Conservation (phyloP, 1,140 invertebrate genomes). For the Drosophila prosaltans region DNA sequence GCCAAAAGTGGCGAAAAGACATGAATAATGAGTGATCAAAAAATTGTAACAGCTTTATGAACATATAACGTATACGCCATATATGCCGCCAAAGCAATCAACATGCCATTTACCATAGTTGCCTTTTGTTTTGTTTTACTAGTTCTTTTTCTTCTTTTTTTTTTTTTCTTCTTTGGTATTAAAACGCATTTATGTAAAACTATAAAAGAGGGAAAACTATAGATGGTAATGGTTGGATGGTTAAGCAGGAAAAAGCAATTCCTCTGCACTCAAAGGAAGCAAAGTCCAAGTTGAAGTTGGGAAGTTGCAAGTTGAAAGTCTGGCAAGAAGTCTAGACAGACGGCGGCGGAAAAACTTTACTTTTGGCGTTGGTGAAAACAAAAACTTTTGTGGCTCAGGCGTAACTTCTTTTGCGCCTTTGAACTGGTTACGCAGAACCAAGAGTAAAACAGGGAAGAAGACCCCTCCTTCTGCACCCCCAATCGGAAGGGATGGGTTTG, state of each 20-base stretch:
- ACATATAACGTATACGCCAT: constrained; percentile 63
- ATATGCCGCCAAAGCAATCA: constrained; percentile 31
- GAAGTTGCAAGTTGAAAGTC: constrained; percentile 25
- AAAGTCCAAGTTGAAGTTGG: constrained; percentile 40
- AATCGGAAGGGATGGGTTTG: background rate
- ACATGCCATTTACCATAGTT: background rate
- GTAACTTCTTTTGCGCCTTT: constrained; percentile 21
- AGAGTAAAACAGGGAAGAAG: background rate
- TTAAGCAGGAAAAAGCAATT: constrained; percentile 40
- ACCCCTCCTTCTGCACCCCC: no score
- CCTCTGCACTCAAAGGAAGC: constrained; percentile 46
- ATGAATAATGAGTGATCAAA: constrained; percentile 73
- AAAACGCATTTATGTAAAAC: constrained; percentile 79
- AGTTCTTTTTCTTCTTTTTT: constrained; percentile 42
- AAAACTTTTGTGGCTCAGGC: constrained; percentile 22
- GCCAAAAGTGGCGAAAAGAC: constrained; percentile 62
- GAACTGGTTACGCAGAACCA: constrained; percentile 22
- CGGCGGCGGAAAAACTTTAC: constrained; percentile 56
- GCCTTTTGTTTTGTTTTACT: constrained; percentile 7
- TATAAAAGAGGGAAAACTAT: constrained; percentile 70
- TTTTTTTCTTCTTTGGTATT: constrained; percentile 42
- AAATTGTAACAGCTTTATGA: constrained; percentile 37
- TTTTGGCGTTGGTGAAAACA: constrained; percentile 58
- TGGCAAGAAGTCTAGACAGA: constrained; percentile 49
- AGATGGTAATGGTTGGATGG: constrained; percentile 8